phyloP scores from a whole-genome alignment of 2,888 invertebrate species.

The Synergus laeviventris region DNA sequence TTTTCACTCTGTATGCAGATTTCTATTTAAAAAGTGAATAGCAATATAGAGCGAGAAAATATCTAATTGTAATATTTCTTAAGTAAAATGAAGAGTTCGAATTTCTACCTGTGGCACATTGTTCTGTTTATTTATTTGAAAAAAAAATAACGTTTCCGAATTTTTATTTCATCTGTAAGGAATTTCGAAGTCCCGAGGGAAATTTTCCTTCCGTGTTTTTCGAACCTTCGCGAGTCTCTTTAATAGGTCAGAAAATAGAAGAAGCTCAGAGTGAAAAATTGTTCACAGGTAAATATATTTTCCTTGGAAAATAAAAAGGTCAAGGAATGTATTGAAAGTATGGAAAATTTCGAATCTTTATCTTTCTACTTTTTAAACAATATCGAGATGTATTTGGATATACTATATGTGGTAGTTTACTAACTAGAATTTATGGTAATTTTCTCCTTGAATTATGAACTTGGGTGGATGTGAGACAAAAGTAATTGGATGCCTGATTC shows the following conservation, averaged over 20 bases:
- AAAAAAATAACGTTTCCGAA: neutral
- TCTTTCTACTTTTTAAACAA: neutral
- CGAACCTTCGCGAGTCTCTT: neutral
- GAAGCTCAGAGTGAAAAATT: neutral
- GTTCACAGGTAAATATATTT: conserved; percentile 26
- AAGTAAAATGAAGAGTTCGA: no score
- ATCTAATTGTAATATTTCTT: no score
- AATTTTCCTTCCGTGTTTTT: conserved; percentile 13
- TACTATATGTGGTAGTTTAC: neutral
- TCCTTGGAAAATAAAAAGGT: neutral
- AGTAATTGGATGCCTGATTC: neutral
- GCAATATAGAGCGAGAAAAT: no score
- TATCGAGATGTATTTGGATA: neutral
- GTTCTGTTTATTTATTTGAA: neutral
- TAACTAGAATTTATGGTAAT: neutral
- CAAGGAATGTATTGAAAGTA: neutral
- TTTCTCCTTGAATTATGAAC: neutral
- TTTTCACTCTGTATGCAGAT: no score
- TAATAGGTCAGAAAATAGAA: neutral
- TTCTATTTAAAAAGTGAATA: no score
- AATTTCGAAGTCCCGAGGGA: neutral
- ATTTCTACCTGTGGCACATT: neutral
- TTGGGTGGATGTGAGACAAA: neutral
- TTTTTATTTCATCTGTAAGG: neutral
- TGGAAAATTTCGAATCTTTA: neutral